Evolutionary conservation across 2,888 invertebrate species (phyloP), one percentile per base, ranked within the genome.

Genomic region (Sphinx pinastri): DNA sequence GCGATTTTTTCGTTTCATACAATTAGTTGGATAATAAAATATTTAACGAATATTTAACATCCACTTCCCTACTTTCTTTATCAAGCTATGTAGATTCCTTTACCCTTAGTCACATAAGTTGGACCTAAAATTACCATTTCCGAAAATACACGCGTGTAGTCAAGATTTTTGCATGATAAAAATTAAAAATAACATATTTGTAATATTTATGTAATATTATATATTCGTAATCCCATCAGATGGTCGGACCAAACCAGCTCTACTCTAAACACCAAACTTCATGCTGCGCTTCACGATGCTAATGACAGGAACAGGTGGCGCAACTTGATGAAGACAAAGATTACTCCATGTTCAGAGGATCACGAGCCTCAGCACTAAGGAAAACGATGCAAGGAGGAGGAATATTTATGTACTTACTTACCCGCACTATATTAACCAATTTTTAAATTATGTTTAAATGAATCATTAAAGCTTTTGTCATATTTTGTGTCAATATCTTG

Each of bases 71-170:
- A 63, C 19, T 19, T 49, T 38, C 5, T 58, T 38, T 47, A 63
- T n/a, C 47, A 60, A 63, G 63, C 63, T 47, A 63, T 49, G 47
- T 63, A 63, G 63, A 63, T 63, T 63, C 63, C 63, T 49, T 49
- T 63, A 63, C 63, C 63, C 63, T 47, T 19, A 63, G 49, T 63
- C 63, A 63, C 49, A 49, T 60, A 47, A 49, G 7, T 63, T 47
- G 58, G 63, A 63, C 63, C 47, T 63, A 63, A 63, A 25, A n/a
- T 49, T 63, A 60, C 59, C 19, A 16, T 49, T 63, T 63, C 13
- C 60, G 6, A 60, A 16, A 60, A 38, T 47, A 63, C 19, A 63
- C 49, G 16, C 12, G 63, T 49, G 63, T 63, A 63, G 63, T 63
- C 49, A 63, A 63, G 63, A 63, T 14, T 31, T n/a, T 57, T 57